Percentiles rank a stretch among this genome's conserved stretches.
These are phyloP conservation scores for Acronicta aceris DNA, from an alignment of 2,888 invertebrate genomes.

Conservation along the genomic window DNA sequence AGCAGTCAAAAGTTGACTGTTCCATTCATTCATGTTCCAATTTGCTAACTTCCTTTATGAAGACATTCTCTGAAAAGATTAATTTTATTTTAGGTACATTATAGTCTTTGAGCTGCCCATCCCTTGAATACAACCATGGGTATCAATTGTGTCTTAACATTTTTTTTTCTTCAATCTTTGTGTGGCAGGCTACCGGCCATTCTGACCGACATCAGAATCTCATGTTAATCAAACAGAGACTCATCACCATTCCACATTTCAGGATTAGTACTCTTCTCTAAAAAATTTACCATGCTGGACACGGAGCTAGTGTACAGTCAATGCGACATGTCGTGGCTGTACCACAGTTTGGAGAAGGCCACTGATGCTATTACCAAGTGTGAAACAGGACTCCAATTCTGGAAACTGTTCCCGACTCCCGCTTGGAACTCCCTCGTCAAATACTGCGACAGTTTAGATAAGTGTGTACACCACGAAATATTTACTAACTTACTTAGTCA, in stretches of 20 bases:
- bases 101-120: no score
- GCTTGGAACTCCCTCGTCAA: slow-evolving; percentile 88
- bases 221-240: no score
- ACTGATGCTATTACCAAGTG: slow-evolving; percentile 90
- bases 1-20: no score
- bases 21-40: no score
- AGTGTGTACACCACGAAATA: slow-evolving; percentile 70
- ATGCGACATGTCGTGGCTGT: slow-evolving; percentile 89
- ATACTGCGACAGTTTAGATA: slow-evolving; percentile 90
- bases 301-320: slow-evolving; percentile 82
- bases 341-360: slow-evolving; percentile 88
- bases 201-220: no score
- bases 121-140: no score
- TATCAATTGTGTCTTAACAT: no score
- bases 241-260: slow-evolving; percentile 16
- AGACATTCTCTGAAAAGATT: no score
- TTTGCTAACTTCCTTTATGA: no score
- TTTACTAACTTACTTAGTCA: background rate
- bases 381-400: slow-evolving; percentile 91
- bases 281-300: slow-evolving; percentile 90
- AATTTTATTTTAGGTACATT: no score
- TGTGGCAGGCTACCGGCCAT: no score
- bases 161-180: no score
- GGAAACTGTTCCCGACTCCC: slow-evolving; percentile 91
- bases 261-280: slow-evolving; percentile 87